A percentile compares a stretch with the other conserved stretches of the same genome.
phyloP scores from a whole-genome alignment of 1,140 invertebrate species.

The Habropoda laboriosa region DNA sequence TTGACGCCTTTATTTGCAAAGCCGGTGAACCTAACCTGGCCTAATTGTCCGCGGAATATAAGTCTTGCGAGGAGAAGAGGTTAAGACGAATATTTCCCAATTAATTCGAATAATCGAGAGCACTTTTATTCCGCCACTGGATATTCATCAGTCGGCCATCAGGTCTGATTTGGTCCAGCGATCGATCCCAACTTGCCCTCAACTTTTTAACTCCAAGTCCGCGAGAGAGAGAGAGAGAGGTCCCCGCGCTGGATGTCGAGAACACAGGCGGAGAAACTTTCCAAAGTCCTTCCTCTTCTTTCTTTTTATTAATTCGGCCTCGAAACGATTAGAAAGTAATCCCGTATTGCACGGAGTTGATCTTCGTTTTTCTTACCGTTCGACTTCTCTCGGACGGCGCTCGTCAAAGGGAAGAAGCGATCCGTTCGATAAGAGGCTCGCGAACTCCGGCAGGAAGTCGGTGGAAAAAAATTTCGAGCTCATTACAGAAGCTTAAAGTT shows the following conservation, averaged over 20 bases:
- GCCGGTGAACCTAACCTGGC: too few species aligned
- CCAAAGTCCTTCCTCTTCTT: neutral
- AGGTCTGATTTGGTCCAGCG: neutral
- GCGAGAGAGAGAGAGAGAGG: neutral
- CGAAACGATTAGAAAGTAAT: conserved; percentile 48
- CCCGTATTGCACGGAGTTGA: conserved; percentile 29
- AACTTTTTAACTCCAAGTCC: conserved; percentile 1
- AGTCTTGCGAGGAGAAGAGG: too few species aligned
- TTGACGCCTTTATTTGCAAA: too few species aligned
- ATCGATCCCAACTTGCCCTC: neutral
- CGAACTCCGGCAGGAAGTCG: neutral
- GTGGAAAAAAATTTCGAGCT: conserved; percentile 31
- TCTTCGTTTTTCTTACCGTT: conserved; percentile 20
- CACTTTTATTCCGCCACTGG: neutral
- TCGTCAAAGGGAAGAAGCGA: conserved; percentile 16
- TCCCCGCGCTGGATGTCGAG: neutral
- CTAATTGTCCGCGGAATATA: too few species aligned
- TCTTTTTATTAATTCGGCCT: conserved; percentile 40
- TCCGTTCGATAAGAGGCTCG: conserved; percentile 26
- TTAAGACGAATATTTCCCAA: neutral
- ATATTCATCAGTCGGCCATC: conserved; percentile 9
- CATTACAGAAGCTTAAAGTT: conserved; percentile 41
- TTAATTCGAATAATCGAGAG: neutral
- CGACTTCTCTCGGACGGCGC: conserved; percentile 13
- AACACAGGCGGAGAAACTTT: conserved; percentile 13